Evolutionary conservation across 2,888 invertebrate species (phyloP).

Genomic region (Polydrusus cervinus): DNA sequence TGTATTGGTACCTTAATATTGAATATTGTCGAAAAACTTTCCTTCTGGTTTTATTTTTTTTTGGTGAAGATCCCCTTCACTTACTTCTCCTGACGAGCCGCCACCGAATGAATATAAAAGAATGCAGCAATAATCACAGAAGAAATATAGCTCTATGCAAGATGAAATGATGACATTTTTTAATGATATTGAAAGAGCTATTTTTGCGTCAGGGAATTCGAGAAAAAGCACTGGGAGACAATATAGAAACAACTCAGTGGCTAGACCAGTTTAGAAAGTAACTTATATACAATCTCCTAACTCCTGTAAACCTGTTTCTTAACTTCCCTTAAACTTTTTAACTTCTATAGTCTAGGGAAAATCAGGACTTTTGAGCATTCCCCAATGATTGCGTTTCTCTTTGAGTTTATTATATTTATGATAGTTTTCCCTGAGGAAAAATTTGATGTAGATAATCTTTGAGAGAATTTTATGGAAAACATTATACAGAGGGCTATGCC

Average conservation of each 20-base stretch:
- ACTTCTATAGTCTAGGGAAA: constrained; percentile 11
- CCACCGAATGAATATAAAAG: no score
- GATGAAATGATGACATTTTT: no score
- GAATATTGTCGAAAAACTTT: no score
- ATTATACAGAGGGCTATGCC: no score
- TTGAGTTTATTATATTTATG: constrained; percentile 21
- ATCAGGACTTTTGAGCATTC: constrained; percentile 1
- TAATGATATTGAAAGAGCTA: no score
- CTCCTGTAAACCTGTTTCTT: constrained; percentile 1
- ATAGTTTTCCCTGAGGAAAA: not conserved
- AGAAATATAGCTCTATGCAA: no score
- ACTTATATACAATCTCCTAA: constrained; percentile 16
- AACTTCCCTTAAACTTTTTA: constrained; percentile 24
- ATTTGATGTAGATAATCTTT: constrained; percentile 1
- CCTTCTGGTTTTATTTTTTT: no score
- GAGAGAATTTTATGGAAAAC: not conserved
- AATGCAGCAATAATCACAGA: no score
- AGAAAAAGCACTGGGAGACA: not conserved
- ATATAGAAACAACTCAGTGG: not conserved
- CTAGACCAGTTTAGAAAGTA: not conserved
- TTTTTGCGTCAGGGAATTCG: no score
- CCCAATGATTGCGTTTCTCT: not conserved
- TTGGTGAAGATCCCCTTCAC: no score
- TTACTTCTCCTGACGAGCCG: no score
- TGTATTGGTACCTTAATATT: no score